Evolutionary conservation across 2,113 vertebrate species (phyloP).

Genomic region (Peromyscus californicus): DNA sequence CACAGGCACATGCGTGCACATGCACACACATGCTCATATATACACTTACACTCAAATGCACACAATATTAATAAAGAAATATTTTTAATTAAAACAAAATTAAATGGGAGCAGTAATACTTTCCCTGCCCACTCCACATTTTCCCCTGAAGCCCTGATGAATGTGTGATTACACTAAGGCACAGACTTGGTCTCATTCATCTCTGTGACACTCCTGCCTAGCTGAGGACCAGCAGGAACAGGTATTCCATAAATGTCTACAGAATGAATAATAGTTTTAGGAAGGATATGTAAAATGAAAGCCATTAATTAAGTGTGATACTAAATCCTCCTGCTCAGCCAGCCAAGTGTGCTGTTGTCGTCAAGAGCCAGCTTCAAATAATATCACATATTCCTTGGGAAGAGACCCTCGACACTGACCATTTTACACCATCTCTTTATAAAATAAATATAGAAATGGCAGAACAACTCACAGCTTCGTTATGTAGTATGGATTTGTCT

Average conservation of each 20-base stretch:
- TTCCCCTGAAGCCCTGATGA: background rate
- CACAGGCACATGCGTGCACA: background rate
- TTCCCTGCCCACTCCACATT: background rate
- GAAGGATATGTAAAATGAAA: constrained; percentile 54
- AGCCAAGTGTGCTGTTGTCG: constrained; percentile 13
- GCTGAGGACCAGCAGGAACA: background rate
- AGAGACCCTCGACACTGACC: background rate
- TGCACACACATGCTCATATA: background rate
- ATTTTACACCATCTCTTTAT: constrained; percentile 53
- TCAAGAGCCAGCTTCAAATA: background rate
- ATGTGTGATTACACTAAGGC: background rate
- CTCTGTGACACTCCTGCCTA: background rate
- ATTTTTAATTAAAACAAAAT: background rate
- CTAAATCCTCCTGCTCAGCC: background rate
- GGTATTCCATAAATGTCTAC: constrained; percentile 12
- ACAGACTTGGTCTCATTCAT: background rate
- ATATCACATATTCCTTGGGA: constrained; percentile 26
- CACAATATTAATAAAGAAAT: background rate
- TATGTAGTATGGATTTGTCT: background rate
- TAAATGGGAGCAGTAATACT: background rate
- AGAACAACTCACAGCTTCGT: background rate
- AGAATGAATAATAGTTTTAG: constrained; percentile 11
- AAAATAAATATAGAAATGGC: constrained; percentile 55
- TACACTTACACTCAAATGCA: background rate
- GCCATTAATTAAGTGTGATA: constrained; percentile 40